Evolutionary conservation across 2,888 invertebrate species (phyloP), one percentile per base, ranked within the genome.

Genomic region (Therioaphis trifolii): DNA sequence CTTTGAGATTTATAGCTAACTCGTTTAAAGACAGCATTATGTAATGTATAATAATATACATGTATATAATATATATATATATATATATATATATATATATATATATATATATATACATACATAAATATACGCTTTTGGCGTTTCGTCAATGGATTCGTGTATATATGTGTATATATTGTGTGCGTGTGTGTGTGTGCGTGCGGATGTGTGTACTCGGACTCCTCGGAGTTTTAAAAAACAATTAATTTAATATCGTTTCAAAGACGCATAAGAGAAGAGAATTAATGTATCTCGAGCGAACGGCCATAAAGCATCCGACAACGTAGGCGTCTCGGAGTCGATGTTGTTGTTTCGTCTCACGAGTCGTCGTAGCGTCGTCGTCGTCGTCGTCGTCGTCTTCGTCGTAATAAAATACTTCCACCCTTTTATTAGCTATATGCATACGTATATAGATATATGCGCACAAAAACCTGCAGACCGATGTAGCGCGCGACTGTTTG

Each of bases 11-110:
- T 72, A 72, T 52, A 72, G 72, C 52, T n/a, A 12, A 72, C 52
- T 11, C 27, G 35, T 72, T 52, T 72, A 52, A 52, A 72, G n/a
- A 72, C 49, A 18, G 21, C 11, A 29, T 72, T 72, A 21, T 52
- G 72, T 72, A 72, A 72, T 69, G n/a, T n/a, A 43, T 72, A 72
- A 49, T 69, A 69, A n/a, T n/a, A n/a, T n/a, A n/a, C n/a, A n/a
- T n/a, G n/a, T n/a, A n/a, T n/a, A n/a, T n/a, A n/a, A 35, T 35
- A 35, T 35, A 35, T 35, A 35, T 35, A 35, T 35, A 35, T 35
- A 35, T 35, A 35, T 7, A 5, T 35, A 35, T 35, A 35, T 35
- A 5, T 5, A 35, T 35, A 35, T 35, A 7, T 35, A 35, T 35
- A 7, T 35, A 35, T 35, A 35, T 35, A 35, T 35, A 35, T 35